Evolutionary conservation across 2,113 vertebrate species (phyloP), one percentile per base, ranked within the genome.

Genomic region (Cromileptes altivelis): DNA sequence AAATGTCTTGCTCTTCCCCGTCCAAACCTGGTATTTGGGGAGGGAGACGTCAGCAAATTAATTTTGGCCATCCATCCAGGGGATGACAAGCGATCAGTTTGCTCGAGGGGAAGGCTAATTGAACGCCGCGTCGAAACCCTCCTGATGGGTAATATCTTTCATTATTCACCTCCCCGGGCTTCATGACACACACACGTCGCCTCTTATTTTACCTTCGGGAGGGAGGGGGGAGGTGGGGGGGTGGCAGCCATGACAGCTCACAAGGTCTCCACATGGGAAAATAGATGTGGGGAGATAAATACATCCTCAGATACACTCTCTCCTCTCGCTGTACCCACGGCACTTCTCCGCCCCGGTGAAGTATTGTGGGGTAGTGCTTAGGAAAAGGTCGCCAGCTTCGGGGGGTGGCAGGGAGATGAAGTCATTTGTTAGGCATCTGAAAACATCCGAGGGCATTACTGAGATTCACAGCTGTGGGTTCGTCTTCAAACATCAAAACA

Each of bases 111-210:
- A 70, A 96, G 96, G 96, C 97, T 98, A 98, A 99, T 98, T 98
- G 97, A 97, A 97, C 96, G 95, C 93, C 94, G 93, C 92, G 95
- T 95, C 95, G 93, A 96, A 83, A 68, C 53, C 96, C 96, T 96
- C 95, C 96, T 96, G 97, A 97, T 96, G 95, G 96, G 94, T 96
- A 96, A 97, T 97, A 97, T 97, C 96, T 95, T 94, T 97, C 97
- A 97, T 95, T 93, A 97, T 96, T 97, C 96, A 92, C 84, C 79
- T 90, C 87, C 77, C 52, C 23, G 21, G 78, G 87, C 83, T 49
- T 11, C 18, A 40, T 87, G 92, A 92, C 92, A 93, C 86, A 88
- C 90, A 81, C 86, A 53, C 73, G 62, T 74, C 56, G 69, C 85
- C 88, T 85, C 84, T 87, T 82, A 91, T 91, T 93, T 89, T 92